These are phyloP conservation scores for Montipora sp. DNA, from an alignment of 64 coral and sea anemone species.

Conservation along the genomic window DNA sequence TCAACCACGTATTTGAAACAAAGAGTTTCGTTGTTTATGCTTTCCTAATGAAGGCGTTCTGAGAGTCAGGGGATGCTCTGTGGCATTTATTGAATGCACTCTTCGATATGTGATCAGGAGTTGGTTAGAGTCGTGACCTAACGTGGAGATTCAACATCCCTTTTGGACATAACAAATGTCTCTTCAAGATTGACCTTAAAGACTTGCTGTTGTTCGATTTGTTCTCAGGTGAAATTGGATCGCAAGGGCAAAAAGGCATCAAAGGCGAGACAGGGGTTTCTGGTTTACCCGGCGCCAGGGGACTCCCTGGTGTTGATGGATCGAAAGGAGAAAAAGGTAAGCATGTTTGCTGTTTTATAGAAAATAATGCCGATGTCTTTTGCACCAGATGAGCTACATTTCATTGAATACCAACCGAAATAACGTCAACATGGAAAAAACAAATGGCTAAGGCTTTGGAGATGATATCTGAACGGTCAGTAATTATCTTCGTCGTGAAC, in stretches of 20 bases:
- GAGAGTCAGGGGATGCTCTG: too few relatives aligned
- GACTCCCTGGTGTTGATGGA: neutral
- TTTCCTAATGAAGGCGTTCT: too few relatives aligned
- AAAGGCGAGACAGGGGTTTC: neutral
- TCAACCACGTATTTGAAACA: too few relatives aligned
- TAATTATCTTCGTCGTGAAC: too few relatives aligned
- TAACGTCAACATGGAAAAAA: neutral
- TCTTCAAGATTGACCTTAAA: neutral
- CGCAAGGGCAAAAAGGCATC: neutral
- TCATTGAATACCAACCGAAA: neutral
- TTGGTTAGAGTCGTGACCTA: too few relatives aligned
- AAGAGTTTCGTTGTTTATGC: too few relatives aligned
- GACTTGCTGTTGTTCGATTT: neutral
- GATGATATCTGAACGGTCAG: too few relatives aligned
- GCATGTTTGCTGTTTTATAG: neutral
- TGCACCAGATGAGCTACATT: neutral
- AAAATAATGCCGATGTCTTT: neutral
- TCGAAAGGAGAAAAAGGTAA: conserved; percentile 40
- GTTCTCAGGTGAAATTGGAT: neutral
- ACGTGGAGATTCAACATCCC: neutral
- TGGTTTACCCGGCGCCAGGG: neutral
- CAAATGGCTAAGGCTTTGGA: neutral
- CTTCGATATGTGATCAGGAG: too few relatives aligned
- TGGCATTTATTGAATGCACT: too few relatives aligned
- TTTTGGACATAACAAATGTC: neutral